These are phyloP conservation scores for Uromys caudimaculatus DNA, from an alignment of 2,797 vertebrate genomes.

Conservation along the genomic window DNA sequence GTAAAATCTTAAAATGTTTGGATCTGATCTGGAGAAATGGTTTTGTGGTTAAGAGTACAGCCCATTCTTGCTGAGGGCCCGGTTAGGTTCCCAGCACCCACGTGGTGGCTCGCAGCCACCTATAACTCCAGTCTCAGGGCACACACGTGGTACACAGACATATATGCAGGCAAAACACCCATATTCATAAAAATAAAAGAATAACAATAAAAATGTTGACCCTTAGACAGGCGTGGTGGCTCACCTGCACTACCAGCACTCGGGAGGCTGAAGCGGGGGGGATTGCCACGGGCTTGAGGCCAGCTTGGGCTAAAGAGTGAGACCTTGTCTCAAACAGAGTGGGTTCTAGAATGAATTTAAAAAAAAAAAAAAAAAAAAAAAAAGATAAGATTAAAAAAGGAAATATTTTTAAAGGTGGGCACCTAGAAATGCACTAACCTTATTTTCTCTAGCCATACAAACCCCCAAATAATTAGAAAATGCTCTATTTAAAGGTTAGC, in stretches of 20 bases:
- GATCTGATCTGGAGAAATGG: not conserved
- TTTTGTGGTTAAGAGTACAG: not conserved
- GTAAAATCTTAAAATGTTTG: not conserved
- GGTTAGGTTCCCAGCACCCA: not conserved
- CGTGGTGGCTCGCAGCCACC: not conserved
- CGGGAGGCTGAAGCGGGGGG: not conserved
- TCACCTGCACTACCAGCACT: not conserved
- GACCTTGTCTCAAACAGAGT: not conserved
- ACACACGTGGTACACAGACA: not conserved
- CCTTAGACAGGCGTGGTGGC: not conserved
- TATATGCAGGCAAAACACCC: not conserved
- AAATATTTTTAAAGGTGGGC: conserved; percentile 45
- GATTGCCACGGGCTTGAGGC: not conserved
- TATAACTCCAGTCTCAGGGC: not conserved
- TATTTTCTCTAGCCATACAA: conserved; percentile 48
- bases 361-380: conserved; percentile 1
- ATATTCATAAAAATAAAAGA: not conserved
- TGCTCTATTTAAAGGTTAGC: not conserved
- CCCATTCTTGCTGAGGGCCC: not conserved
- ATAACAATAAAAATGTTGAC: not conserved
- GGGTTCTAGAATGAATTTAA: not conserved
- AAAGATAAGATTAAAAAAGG: not conserved
- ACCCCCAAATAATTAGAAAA: conserved; percentile 30
- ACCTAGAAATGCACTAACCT: conserved; percentile 7
- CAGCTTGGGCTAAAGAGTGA: not conserved